These are phyloP conservation scores for Eupithecia insigniata DNA, from an alignment of 2,888 invertebrate species.

Conservation along the genomic window DNA sequence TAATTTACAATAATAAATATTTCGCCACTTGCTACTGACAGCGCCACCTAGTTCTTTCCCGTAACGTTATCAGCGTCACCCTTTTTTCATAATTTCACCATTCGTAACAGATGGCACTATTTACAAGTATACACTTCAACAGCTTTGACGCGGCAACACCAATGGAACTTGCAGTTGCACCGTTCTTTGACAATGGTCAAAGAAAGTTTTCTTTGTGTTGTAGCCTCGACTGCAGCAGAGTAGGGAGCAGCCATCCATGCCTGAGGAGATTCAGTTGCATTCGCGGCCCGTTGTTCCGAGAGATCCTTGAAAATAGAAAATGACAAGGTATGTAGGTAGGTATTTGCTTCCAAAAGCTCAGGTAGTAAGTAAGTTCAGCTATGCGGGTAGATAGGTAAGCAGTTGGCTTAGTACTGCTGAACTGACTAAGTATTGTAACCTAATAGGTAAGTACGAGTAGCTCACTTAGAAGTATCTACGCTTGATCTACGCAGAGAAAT, in stretches of 20 bases:
- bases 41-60: neutral
- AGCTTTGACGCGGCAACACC: slow-evolving; percentile 96
- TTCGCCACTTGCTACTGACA: neutral
- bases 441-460: too few relatives aligned
- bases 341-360: too few relatives aligned
- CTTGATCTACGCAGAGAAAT: too few relatives aligned
- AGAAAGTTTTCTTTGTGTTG: slow-evolving; percentile 92
- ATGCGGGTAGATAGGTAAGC: too few relatives aligned
- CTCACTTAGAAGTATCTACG: too few relatives aligned
- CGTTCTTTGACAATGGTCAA: slow-evolving; percentile 91
- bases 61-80: neutral
- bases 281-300: slow-evolving; percentile 88
- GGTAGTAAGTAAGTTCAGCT: too few relatives aligned
- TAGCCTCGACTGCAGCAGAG: slow-evolving; percentile 97
- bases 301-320: slow-evolving; percentile 61
- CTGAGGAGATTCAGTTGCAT: slow-evolving; percentile 89
- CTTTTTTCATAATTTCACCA: neutral
- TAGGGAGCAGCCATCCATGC: slow-evolving; percentile 93
- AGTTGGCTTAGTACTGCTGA: too few relatives aligned
- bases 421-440: too few relatives aligned
- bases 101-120: slow-evolving; percentile 63
- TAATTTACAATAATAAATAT: slow-evolving; percentile 5
- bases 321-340: slow-evolving; percentile 3
- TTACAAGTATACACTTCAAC: slow-evolving; percentile 95
- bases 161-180: slow-evolving; percentile 97